Base-by-base conservation (phyloP, 2,888 invertebrate genomes). In the Drosophila nr. medialis region DNA sequence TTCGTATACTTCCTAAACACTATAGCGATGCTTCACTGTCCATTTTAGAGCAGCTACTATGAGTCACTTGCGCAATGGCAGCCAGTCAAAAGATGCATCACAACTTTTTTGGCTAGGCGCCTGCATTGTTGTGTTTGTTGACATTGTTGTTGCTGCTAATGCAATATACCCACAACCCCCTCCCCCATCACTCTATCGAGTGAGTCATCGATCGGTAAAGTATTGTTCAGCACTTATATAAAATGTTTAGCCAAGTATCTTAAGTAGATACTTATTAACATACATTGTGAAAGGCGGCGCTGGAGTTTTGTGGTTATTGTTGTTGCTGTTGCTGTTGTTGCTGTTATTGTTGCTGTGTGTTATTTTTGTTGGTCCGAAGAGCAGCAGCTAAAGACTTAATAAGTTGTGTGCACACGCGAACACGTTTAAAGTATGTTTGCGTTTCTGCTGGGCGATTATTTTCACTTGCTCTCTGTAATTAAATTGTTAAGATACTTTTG, bases 81-180 rank as follows among this genome's bases (percentile, higher is more conserved):
- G 65, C 54, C 67, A 86, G 76, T 83, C 76, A 83, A 81, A 56
- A 83, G 86, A 86, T 84, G 84, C 89, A 81, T 86, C 89, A 84
- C 76, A 86, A 68, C 81, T 83, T 75, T 85, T 85, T 85, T 85
- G 84, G 84, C 84, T 89, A 83, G 81, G 77, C 89, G 89, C 89
- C 89, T 85, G 89, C 89, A 75, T 66, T 82, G 70, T 81, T 82
- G 70, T 88, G 83, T 86, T 85, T 85, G 89, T 85, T 85, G 89
- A 89, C 75, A 79, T 75, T 83, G 75, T 86, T 85, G 71, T 66
- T 78, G 83, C 53, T 85, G 67, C 45, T 18, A 60, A 29, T n/a
- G 24, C 53, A 24, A 48, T 54, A 34, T 2, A 2, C 34, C 10
- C 29, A 7, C 29, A 34, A 48, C 18, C 8, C 38, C 2, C 29